Evolutionary conservation across 1,140 invertebrate genomes (phyloP), one percentile per base, ranked within the genome.

Genomic region (Lanistes nyassanus): DNA sequence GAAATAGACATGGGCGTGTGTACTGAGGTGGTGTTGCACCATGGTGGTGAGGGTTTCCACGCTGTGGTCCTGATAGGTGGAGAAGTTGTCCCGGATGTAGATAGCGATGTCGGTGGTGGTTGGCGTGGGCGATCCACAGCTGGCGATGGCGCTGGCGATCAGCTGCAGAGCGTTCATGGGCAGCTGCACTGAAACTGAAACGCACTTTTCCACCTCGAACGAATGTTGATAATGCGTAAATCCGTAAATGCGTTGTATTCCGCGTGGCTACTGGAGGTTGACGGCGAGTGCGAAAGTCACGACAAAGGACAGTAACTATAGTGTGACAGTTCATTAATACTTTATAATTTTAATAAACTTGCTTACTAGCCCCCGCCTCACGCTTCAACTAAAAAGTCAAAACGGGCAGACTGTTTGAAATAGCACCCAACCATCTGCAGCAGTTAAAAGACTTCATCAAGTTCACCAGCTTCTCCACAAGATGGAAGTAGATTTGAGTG

Each of bases 71-170:
- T 60, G 56, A 7, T 60, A 60, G 56, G 56, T 60, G 56, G 56
- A 60, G 56, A 60, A n/a, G 56, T 60, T 60, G 9, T 60, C 56
- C 2, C 6, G 56, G 56, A 60, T 60, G 56, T 60, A 60, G 56
- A 23, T 60, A 23, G 56, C 56, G n/a, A 60, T 60, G n/a, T 60
- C n/a, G 56, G 23, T 60, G 56, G 29, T 31, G 23, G 56, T 60
- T n/a, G 56, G 56, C 23, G 23, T 26, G 9, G 56, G 56, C 29
- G 56, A 26, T 11, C 29, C 56, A 23, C 56, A 60, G n/a, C 29
- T 60, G n/a, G 9, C 23, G 23, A 60, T 60, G n/a, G 56, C 56
- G 23, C n/a, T 5, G 11, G 56, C 56, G 13, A 60, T 60, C 56
- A 60, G 23, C 29, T 60, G n/a, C n/a, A 60, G n/a, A 11, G 56